A percentile compares a stretch with the other conserved stretches of the same genome.
These are phyloP conservation scores for Zaprionus ornatus DNA, from an alignment of 1,140 invertebrate species.

Conservation along the genomic window DNA sequence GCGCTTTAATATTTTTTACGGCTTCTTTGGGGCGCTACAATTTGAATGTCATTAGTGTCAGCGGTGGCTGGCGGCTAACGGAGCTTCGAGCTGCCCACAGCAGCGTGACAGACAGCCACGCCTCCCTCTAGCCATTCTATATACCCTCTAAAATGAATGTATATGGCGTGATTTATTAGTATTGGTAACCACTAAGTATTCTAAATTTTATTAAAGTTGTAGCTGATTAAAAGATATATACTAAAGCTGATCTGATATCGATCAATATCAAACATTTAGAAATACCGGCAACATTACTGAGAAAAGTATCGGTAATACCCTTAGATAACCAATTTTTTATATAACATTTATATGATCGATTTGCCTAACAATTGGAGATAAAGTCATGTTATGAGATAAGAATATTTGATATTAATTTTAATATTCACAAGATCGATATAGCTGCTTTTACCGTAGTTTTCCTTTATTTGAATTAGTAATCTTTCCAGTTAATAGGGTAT, in stretches of 20 bases:
- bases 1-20: constrained; percentile 71
- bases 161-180: neutral
- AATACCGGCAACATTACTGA: neutral
- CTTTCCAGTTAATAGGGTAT: neutral
- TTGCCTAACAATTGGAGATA: too few species aligned
- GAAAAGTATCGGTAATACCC: too few species aligned
- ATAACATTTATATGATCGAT: too few species aligned
- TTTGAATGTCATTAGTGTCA: constrained; percentile 78
- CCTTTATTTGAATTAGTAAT: too few species aligned
- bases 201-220: neutral
- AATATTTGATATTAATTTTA: too few species aligned
- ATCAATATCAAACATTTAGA: too few species aligned
- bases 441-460: neutral
- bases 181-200: neutral
- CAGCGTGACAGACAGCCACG: constrained; percentile 15
- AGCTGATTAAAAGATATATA: too few species aligned
- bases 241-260: too few species aligned
- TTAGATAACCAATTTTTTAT: too few species aligned
- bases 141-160: constrained; percentile 4
- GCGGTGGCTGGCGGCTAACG: constrained; percentile 62
- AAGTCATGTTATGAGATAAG: neutral
- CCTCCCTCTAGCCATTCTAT: constrained; percentile 9
- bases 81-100: constrained; percentile 44
- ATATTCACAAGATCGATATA: neutral
- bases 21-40: constrained; percentile 74